Evolutionary conservation across 2,888 invertebrate species (phyloP).

Genomic region (Synanthedon tipuliformis): DNA sequence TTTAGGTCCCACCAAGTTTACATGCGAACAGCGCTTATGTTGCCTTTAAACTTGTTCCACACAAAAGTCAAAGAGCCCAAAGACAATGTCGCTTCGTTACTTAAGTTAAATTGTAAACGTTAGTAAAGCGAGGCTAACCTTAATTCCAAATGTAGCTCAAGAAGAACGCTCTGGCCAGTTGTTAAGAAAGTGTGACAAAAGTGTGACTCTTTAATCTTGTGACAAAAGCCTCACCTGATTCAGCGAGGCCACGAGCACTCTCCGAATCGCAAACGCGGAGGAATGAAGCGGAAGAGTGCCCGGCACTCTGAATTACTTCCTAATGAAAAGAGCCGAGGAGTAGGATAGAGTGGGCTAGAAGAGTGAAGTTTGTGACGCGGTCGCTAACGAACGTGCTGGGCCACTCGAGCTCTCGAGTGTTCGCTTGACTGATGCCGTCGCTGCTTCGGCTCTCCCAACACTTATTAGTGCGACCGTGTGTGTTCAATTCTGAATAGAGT

Average conservation of each 20-base stretch:
- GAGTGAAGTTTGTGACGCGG: conserved; percentile 45
- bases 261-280: conserved; percentile 54
- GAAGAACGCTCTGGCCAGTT: conserved; percentile 29
- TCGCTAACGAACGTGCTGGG: conserved; percentile 62
- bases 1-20: too few relatives aligned
- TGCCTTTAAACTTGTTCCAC: too few relatives aligned
- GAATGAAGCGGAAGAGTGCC: conserved; percentile 66
- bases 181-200: conserved; percentile 50
- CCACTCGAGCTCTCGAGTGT: conserved; percentile 47
- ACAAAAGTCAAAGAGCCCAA: too few relatives aligned
- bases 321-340: conserved; percentile 67
- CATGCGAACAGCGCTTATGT: too few relatives aligned
- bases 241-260: conserved; percentile 57
- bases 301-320: conserved; percentile 67
- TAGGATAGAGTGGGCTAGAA: conserved; percentile 40
- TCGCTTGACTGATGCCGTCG: conserved; percentile 26
- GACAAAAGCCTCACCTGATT: conserved; percentile 68
- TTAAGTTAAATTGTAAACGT: background rate
- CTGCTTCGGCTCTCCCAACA: conserved; percentile 11
- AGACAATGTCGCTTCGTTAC: too few relatives aligned
- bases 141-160: conserved; percentile 55
- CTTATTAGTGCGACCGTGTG: conserved; percentile 28
- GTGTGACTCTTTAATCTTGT: conserved; percentile 57
- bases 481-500: background rate
- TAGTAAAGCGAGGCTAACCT: conserved; percentile 23